phyloP scores from a whole-genome alignment of 2,113 vertebrate species.

The Nibea coibor region DNA sequence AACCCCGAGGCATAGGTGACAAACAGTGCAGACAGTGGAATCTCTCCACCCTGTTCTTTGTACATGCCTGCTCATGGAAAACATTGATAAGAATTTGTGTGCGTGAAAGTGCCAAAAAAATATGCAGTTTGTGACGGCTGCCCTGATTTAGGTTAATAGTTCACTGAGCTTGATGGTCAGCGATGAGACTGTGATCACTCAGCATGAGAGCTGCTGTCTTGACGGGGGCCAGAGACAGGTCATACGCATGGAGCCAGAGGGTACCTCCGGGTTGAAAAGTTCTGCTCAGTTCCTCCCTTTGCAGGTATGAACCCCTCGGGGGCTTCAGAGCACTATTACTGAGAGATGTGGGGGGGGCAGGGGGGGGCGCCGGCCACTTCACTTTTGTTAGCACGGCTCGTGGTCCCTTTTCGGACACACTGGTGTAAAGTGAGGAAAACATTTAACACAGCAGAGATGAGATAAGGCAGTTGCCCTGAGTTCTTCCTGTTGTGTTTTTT shows the following conservation, averaged over 20 bases:
- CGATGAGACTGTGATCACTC: constrained; percentile 65
- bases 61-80: constrained; percentile 73
- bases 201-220: constrained; percentile 63
- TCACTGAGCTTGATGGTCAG: constrained; percentile 67
- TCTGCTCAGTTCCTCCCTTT: constrained; percentile 77
- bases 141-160: constrained; percentile 62
- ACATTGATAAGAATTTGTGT: constrained; percentile 69
- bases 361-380: constrained; percentile 36
- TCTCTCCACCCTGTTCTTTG: constrained; percentile 74
- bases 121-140: background rate
- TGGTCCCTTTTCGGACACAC: constrained; percentile 53
- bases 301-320: constrained; percentile 83
- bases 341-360: constrained; percentile 25
- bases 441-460: constrained; percentile 72
- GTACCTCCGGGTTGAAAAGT: constrained; percentile 66
- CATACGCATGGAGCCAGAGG: constrained; percentile 68
- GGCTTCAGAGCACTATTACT: constrained; percentile 67
- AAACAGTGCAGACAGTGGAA: constrained; percentile 70
- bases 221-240: constrained; percentile 76
- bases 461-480: constrained; percentile 70
- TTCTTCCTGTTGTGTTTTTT: constrained; percentile 61
- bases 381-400: constrained; percentile 69
- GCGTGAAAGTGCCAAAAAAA: constrained; percentile 42
- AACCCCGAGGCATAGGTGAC: constrained; percentile 74
- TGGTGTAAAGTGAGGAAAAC: constrained; percentile 77